Conservation (phyloP, 2,113 vertebrate genomes). For the Zosterops lateralis region DNA sequence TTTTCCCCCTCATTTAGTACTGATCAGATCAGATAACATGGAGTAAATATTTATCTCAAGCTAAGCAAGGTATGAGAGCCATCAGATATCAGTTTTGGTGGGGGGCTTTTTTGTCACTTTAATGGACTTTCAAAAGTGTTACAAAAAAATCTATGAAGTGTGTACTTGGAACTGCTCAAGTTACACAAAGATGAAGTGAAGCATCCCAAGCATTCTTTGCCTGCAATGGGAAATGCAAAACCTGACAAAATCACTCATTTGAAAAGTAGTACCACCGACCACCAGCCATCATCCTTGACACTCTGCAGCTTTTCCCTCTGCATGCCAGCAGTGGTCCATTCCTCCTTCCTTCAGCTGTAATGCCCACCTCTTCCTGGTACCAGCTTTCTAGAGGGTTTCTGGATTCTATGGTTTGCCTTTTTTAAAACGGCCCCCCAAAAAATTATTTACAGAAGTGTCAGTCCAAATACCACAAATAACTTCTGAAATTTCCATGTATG, state of each 20-base stretch:
- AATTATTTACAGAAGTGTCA: neutral
- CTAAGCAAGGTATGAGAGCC: neutral
- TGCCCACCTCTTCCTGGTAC: neutral
- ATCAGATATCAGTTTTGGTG: neutral
- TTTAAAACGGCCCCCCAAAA: neutral
- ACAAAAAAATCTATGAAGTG: neutral
- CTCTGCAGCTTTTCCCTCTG: neutral
- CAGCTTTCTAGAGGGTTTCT: neutral
- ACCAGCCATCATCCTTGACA: neutral
- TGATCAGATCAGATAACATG: neutral
- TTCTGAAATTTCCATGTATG: neutral
- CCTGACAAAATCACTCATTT: neutral
- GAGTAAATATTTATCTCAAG: neutral
- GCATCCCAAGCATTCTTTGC: neutral
- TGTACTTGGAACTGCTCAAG: neutral
- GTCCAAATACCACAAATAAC: neutral
- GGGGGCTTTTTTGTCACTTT: neutral
- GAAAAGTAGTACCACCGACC: fast-evolving
- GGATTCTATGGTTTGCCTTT: neutral
- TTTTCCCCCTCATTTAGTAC: neutral
- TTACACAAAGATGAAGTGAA: neutral
- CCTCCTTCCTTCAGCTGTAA: neutral
- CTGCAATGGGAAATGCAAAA: neutral
- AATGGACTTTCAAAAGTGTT: neutral
- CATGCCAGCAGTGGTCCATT: neutral